Evolutionary conservation across 2,113 vertebrate species (phyloP), one percentile per base, ranked within the genome.

Genomic region (Heliornis fulica): DNA sequence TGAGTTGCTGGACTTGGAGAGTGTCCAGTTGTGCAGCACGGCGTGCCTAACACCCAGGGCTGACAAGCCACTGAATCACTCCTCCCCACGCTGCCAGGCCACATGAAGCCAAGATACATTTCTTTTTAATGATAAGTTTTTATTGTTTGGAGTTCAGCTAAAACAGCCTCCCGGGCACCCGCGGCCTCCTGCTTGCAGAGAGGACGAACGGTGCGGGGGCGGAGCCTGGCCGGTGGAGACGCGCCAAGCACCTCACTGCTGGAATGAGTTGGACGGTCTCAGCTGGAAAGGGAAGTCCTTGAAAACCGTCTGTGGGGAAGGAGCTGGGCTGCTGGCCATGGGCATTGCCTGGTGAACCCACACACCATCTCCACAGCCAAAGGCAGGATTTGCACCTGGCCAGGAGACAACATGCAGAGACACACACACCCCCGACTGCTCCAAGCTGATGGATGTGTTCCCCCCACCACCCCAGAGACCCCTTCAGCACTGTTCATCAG

Each of bases 111-210:
- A 97, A 97, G 97, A 98, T 89, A 91, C 97, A 98, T 98, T 98
- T 97, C 97, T 97, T 98, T 98, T 98, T 98, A 98, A 98, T 98
- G 98, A 97, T 97, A 97, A 98, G 97, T 97, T 96, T 97, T 96
- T 97, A 96, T 97, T 97, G 97, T 97, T 96, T 89, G 83, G 97
- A 97, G 96, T 95, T 96, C 95, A 92, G 97, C 94, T 82, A 83
- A 96, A 97, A 94, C 91, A 90, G 96, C 90, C 97, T 97, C 84
- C 86, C 19, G 46, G 63, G 76, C n/a, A 2, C 56, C 43, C 4
- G 41, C 18, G 40, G 76, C 59, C 93, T 59, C 66, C 64, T 9
- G 89, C 95, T 95, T 83, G 61, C 19, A 34, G 50, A 65, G 5
- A 5, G 2, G 15, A 3, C 0, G 15, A 86, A 82, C 9, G 11